Evolutionary conservation across 2,888 invertebrate genomes (phyloP), one percentile per base, ranked within the genome.

Genomic region (Sycophila texana): DNA sequence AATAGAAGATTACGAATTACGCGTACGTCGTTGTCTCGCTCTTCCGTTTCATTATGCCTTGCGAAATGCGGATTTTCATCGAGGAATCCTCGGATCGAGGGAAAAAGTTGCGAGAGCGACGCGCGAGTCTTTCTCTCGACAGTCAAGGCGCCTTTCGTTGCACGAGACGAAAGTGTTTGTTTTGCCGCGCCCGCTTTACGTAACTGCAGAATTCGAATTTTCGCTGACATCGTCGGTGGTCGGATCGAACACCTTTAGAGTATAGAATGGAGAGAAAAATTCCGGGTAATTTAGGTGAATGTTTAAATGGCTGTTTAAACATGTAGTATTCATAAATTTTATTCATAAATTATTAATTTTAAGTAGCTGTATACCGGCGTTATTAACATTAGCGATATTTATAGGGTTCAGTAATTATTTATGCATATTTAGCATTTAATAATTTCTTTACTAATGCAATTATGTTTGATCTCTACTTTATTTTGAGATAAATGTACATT

Each of bases 1-100:
- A 10, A 5, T 3, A 61, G 39, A 39, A 14, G 51, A 53, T 22
- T 53, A 53, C 67, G 51, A 72, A 72, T 53, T 39, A 49, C 61
- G 60, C 51, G 73, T 26, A 53, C 67, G 26, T 53, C 39, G 53
- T 39, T 39, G 39, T 7, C 39, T 4, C 39, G 39, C 7, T 39
- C 3, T 39, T 39, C 39, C 39, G 39, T 71, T 71, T 13, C 60
- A 60, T 71, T 71, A 49, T 60, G 49, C 60, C 71, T 60, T 71
- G 39, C 53, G 53, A 67, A 67, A 67, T 39, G 20, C 16, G 20
- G 20, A 70, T 70, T 70, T 57, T 58, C 70, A 67, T 67, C 53
- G 53, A 53, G 39, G 22, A 47, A 20, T n/a, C 5, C 7, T 22
- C 49, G 49, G 22, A 66, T 39, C 39, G 66, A 66, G 65, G 20